A percentile compares a stretch with the other conserved stretches of the same genome.
These are phyloP conservation scores for Barypeithes pellucidus DNA, from an alignment of 2,888 invertebrate species.

Conservation along the genomic window DNA sequence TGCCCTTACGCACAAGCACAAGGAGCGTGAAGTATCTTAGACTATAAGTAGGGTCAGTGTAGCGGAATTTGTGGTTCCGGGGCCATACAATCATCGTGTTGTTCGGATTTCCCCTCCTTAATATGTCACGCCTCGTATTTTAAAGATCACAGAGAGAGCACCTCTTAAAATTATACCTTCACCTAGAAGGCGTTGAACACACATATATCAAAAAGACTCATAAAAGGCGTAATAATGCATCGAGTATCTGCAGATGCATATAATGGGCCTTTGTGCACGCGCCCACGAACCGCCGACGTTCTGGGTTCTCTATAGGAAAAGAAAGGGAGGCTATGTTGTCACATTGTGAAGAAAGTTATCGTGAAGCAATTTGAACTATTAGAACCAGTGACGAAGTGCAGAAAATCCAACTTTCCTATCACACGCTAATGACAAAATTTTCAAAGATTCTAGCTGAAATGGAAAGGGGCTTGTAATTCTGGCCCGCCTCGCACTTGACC, in stretches of 20 bases:
- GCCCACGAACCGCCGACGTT: constrained; percentile 41
- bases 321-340: constrained; percentile 26
- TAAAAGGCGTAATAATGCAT: constrained; percentile 47
- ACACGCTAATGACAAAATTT: too few relatives aligned
- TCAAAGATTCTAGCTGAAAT: too few relatives aligned
- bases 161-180: constrained; percentile 37
- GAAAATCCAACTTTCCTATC: too few relatives aligned
- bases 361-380: background rate
- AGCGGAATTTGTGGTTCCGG: too few relatives aligned
- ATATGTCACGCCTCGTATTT: constrained; percentile 28
- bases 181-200: constrained; percentile 39
- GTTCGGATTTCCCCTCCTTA: constrained; percentile 36
- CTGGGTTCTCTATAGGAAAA: constrained; percentile 1
- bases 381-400: too few relatives aligned
- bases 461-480: too few relatives aligned
- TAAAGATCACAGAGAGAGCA: constrained; percentile 35
- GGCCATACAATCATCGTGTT: too few relatives aligned
- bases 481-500: too few relatives aligned
- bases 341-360: constrained; percentile 8
- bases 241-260: constrained; percentile 50
- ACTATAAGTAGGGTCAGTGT: too few relatives aligned
- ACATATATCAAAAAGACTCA: constrained; percentile 40
- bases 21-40: too few relatives aligned
- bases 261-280: constrained; percentile 50
- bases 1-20: too few relatives aligned